Evolutionary conservation across 2,113 vertebrate species (phyloP).

Genomic region (Equus quagga): DNA sequence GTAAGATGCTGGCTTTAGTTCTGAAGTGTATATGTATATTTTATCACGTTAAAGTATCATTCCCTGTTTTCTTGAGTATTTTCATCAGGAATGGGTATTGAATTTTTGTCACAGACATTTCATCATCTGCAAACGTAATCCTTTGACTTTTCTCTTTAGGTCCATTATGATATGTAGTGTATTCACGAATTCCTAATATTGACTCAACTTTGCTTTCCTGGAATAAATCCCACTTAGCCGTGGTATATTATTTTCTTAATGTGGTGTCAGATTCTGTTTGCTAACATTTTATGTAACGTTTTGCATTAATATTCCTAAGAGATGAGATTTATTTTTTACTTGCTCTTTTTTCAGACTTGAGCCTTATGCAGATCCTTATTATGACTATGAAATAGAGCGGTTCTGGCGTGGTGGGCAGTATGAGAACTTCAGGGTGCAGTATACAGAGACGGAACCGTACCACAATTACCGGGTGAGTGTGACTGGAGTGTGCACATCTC

Average conservation of each 20-base stretch:
- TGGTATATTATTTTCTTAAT: neutral
- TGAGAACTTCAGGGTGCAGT: conserved; percentile 99
- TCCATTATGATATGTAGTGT: fast-evolving
- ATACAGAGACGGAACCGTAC: conserved; percentile 95
- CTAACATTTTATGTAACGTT: neutral
- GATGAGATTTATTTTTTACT: conserved; percentile 29
- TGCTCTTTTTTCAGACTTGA: conserved; percentile 88
- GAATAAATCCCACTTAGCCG: neutral
- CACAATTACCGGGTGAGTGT: conserved; percentile 94
- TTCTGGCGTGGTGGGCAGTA: conserved; percentile 98
- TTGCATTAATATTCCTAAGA: neutral
- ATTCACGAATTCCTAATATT: neutral
- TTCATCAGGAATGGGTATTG: neutral
- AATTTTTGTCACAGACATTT: neutral
- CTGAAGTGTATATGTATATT: neutral
- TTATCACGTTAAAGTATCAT: neutral
- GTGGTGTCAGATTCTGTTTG: neutral
- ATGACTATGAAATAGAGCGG: conserved; percentile 97
- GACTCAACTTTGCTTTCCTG: neutral
- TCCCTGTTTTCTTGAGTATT: neutral
- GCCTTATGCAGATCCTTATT: conserved; percentile 95
- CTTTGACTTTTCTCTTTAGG: neutral
- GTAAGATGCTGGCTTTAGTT: neutral
- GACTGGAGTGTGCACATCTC: neutral
- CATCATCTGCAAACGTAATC: neutral